Evolutionary conservation across 2,113 vertebrate species (phyloP).

Genomic region (Salvator merianae): DNA sequence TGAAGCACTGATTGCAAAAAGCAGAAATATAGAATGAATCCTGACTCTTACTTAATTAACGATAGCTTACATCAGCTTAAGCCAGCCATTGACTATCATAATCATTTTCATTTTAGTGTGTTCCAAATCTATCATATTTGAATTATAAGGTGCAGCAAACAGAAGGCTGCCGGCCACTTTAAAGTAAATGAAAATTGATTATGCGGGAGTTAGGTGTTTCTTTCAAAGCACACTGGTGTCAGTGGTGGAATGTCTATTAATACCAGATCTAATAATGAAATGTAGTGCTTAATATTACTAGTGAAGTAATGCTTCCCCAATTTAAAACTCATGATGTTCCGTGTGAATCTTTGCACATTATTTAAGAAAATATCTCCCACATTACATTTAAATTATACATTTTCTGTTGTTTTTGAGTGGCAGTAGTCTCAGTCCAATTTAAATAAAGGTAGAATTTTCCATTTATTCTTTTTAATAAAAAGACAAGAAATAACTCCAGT

Average conservation of each 20-base stretch:
- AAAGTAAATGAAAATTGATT: slow-evolving; percentile 27
- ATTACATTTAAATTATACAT: background rate
- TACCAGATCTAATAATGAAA: background rate
- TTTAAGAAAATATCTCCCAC: background rate
- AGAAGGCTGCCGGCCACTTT: slow-evolving; percentile 4
- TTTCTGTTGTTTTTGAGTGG: background rate
- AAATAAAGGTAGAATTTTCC: too few species aligned
- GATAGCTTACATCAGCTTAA: background rate
- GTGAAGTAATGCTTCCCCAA: background rate
- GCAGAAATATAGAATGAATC: background rate
- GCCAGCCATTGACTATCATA: background rate
- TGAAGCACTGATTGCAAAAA: background rate
- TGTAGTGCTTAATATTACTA: background rate
- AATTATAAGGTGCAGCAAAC: slow-evolving; percentile 41
- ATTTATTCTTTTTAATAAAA: background rate
- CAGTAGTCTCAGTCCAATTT: background rate
- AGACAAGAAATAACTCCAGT: background rate
- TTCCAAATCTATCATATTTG: slow-evolving; percentile 46
- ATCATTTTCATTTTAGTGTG: slow-evolving; percentile 49
- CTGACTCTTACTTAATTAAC: slow-evolving; percentile 68
- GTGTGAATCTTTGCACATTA: background rate
- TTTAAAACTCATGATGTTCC: background rate
- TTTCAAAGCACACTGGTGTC: background rate
- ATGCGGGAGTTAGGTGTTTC: background rate
- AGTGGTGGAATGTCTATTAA: background rate